These are phyloP conservation scores for Trimorus sp. DNA, from an alignment of 2,888 invertebrate species.

Conservation along the genomic window DNA sequence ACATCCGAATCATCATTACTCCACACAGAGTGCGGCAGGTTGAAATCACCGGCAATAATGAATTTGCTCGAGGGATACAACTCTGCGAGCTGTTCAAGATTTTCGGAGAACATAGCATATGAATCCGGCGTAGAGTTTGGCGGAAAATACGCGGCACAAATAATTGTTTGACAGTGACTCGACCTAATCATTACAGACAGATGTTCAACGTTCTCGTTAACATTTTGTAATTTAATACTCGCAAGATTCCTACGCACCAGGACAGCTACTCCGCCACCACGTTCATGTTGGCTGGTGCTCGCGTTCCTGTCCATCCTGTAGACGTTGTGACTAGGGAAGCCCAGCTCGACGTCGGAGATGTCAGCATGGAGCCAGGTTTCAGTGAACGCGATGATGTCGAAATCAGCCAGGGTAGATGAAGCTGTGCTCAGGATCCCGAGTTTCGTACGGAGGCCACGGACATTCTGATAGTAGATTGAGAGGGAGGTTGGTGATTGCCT, in stretches of 20 bases:
- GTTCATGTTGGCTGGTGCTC: not conserved
- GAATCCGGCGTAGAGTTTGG: not conserved
- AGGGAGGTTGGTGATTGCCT: not conserved
- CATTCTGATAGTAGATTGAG: not conserved
- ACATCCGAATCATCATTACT: not conserved
- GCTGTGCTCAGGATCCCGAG: not conserved
- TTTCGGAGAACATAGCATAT: not conserved
- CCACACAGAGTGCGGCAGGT: no score
- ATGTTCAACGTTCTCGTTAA: not conserved
- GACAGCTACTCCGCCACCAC: not conserved
- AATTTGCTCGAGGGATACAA: not conserved
- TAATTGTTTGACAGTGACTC: not conserved
- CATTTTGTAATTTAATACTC: not conserved
- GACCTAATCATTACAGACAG: not conserved
- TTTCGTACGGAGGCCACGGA: not conserved
- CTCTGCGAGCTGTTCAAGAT: not conserved
- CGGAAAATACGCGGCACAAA: not conserved
- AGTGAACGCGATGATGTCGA: not conserved
- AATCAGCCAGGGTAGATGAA: not conserved
- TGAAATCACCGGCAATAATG: not conserved
- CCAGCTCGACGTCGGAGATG: not conserved
- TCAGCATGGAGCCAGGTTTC: constrained; percentile 10
- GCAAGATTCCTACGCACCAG: no score
- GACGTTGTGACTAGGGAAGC: not conserved
- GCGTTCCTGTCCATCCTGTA: not conserved